phyloP scores from a whole-genome alignment of 2,113 vertebrate genomes.

The Amphiprion ocellaris region DNA sequence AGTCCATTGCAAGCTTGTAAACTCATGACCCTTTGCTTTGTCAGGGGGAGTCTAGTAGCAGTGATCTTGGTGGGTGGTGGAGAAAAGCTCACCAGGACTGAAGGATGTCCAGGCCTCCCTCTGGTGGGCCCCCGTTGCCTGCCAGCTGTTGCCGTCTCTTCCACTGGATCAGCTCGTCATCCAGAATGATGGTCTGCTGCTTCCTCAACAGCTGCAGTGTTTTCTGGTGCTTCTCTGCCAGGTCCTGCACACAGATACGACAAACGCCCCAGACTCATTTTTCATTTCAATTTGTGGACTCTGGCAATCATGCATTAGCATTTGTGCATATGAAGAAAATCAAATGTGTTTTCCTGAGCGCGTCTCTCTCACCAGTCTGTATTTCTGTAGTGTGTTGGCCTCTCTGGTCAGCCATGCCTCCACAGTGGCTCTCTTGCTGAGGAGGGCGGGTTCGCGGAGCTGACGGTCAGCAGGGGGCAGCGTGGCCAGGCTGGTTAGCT shows the following conservation, averaged over 20 bases:
- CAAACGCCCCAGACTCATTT: no score
- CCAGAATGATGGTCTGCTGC: constrained; percentile 96
- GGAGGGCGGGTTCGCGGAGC: constrained; percentile 85
- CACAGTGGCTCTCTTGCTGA: constrained; percentile 88
- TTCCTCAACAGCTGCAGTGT: constrained; percentile 95
- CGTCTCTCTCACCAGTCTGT: constrained; percentile 89
- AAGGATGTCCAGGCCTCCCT: constrained; percentile 95
- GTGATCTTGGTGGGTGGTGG: constrained; percentile 57
- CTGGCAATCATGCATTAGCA: background rate
- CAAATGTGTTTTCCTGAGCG: background rate
- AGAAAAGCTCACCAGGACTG: constrained; percentile 89
- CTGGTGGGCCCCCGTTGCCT: constrained; percentile 93
- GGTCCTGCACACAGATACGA: constrained; percentile 81
- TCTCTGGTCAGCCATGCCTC: constrained; percentile 90
- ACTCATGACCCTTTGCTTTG: constrained; percentile 54
- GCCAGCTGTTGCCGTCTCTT: constrained; percentile 97
- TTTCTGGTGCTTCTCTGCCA: constrained; percentile 98
- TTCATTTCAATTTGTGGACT: no score
- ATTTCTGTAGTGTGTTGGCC: constrained; percentile 96
- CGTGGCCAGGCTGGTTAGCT: constrained; percentile 91
- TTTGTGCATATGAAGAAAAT: background rate
- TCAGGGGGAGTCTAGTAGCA: constrained; percentile 21
- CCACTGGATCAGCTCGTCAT: constrained; percentile 97
- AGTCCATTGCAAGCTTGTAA: constrained; percentile 52
- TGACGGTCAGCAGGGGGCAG: constrained; percentile 95